Evolutionary conservation across 2,888 invertebrate genomes (phyloP), one percentile per base, ranked within the genome.

Genomic region (Apomyelois bistriatella): DNA sequence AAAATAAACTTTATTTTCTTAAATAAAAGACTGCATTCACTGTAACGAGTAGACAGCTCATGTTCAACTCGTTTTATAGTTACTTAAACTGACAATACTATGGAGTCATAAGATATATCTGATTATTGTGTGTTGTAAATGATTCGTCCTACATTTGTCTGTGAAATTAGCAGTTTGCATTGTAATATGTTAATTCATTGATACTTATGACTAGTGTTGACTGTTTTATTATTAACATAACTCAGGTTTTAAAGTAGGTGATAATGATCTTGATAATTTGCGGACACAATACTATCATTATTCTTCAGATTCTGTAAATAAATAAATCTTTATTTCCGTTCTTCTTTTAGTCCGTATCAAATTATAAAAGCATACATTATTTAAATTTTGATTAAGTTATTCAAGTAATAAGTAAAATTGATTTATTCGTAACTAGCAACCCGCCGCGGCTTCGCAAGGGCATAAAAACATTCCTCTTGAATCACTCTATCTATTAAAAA

Each of bases 51-150:
- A 15, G n/a, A 16, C 40, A 12, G 16, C 1, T 16, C 64, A 65
- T 66, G 62, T 54, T 59, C n/a, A 61, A 64, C 58, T 66, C 62
- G 66, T 61, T 68, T 64, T 66, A 64, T 66, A 68, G 30, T 35
- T 42, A 42, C 9, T 30, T 68, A 69, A 71, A 64, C 58, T 61
- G 70, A 65, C 69, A 67, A 65, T 64, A 61, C 63, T 60, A 61
- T 60, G 64, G 63, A 65, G 62, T 57, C 63, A 60, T 52, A 59
- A 62, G 59, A 66, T 60, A 52, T 60, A 64, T 58, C 37, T 32
- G 56, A 50, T 58, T 52, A 57, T 56, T 54, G 57, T 46, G 57
- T 52, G 37, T 40, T 35, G 40, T 48, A 37, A 36, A 32, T 30
- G 30, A 53, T 16, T 36, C 35, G 49, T 38, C 36, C 43, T 32